These are phyloP conservation scores for Polietes domitor DNA, from an alignment of 2,888 invertebrate genomes.

Conservation along the genomic window DNA sequence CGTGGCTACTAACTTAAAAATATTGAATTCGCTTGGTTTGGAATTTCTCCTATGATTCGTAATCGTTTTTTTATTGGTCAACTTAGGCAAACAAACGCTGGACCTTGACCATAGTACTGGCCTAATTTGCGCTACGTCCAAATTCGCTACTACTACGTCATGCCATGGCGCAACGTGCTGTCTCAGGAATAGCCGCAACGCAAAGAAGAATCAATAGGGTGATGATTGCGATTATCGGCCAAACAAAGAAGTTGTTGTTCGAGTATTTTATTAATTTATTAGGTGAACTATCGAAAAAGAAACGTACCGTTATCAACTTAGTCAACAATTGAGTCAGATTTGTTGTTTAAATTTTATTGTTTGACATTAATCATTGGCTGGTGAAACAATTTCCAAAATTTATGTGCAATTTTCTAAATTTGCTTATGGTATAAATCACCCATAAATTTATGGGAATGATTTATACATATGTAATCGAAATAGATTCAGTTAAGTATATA, in stretches of 20 bases:
- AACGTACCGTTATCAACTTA: not conserved
- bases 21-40: too few species aligned
- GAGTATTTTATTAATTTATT: not conserved
- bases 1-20: too few species aligned
- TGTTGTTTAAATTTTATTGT: not conserved
- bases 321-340: slow-evolving; percentile 34
- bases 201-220: not conserved
- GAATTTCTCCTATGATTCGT: not conserved
- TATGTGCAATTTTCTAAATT: not conserved
- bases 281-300: not conserved
- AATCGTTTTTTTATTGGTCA: not conserved
- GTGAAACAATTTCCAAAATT: not conserved
- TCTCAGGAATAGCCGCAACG: not conserved
- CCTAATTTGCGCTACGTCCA: slow-evolving; percentile 4
- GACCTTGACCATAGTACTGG: not conserved
- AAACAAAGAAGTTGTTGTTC: not conserved
- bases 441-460: too few species aligned
- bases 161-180: not conserved
- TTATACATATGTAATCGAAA: too few species aligned
- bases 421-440: too few species aligned
- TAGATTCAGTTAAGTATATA: too few species aligned
- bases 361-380: slow-evolving; percentile 13
- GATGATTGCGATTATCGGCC: slow-evolving; percentile 17
- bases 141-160: not conserved
- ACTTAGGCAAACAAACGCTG: not conserved